Evolutionary conservation across 2,113 vertebrate species (phyloP), one percentile per base, ranked within the genome.

Genomic region (Thalassoma bifasciatum): DNA sequence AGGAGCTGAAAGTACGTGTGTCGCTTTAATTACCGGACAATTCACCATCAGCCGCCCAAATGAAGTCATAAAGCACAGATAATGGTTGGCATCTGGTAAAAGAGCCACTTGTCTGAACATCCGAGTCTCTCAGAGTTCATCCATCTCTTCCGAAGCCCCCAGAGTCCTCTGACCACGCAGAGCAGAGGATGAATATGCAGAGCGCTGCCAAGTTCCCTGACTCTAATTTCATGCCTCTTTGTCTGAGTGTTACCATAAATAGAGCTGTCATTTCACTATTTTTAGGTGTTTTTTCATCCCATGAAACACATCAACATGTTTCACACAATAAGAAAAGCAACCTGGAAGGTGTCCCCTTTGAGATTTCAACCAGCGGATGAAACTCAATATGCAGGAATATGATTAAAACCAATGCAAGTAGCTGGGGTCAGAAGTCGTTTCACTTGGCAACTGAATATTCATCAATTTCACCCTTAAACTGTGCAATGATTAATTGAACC

Each of bases 401-500:
- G 76, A 90, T 90, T 88, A 86, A 81, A 86, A 75, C 72, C 77
- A 64, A 49, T 46, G 78, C 75, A 64, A 80, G 84, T 47, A 61
- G 51, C 71, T 1, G 19, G 79, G 89, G 87, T 90, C 87, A 91
- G 67, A 84, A 79, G 84, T 90, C 83, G 61, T 74, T 82, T 87
- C 46, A 51, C 71, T 77, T 56, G 62, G 67, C 71, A 67, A 73
- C 77, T 90, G 89, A 92, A 93, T 92, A 93, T 93, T 92, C 91
- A 93, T 89, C 81, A 84, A 68, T 82, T 89, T 89, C 85, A 90
- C 82, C 89, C 88, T 77, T 86, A 88, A 89, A 90, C 82, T 66
- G 60, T 57, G 60, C 82, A 72, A 85, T 91, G 91, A 91, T 92
- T 91, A 91, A 91, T 91, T 91, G 84, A 87, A 87, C 84, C 89